A percentile compares a stretch with the other conserved stretches of the same genome.
phyloP scores from a whole-genome alignment of 2,113 vertebrate species.

The Hylia prasina region DNA sequence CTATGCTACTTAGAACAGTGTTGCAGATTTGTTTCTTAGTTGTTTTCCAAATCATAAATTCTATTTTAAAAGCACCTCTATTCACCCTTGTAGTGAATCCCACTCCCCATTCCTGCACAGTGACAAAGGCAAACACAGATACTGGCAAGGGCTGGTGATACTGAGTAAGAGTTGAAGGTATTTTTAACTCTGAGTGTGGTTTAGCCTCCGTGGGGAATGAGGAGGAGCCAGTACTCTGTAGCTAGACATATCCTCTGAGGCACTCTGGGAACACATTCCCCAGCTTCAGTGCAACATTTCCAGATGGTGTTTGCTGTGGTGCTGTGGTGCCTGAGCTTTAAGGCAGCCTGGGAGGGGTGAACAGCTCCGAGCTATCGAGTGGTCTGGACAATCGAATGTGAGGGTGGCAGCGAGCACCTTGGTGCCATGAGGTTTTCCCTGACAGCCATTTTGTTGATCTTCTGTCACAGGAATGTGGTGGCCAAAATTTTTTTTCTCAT shows the following conservation, averaged over 20 bases:
- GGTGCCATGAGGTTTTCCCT: background rate
- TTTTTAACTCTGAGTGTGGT: background rate
- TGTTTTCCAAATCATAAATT: background rate
- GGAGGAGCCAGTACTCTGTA: background rate
- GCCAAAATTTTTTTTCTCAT: background rate
- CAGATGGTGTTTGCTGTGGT: background rate
- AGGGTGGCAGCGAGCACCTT: background rate
- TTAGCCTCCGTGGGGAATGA: background rate
- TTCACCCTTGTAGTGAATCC: background rate
- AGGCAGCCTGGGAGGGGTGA: background rate
- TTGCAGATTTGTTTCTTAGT: background rate
- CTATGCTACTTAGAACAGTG: background rate
- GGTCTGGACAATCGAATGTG: fast-evolving
- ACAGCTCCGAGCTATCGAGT: background rate
- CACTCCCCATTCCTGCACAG: background rate
- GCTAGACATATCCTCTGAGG: background rate
- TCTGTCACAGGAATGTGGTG: background rate
- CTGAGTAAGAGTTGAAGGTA: background rate
- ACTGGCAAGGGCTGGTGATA: background rate
- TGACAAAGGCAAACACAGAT: background rate
- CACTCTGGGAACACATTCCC: background rate
- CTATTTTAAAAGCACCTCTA: background rate
- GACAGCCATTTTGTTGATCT: background rate
- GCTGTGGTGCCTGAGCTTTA: background rate
- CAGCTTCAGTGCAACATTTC: background rate